These are phyloP conservation scores for Drosophila nigricruria DNA, from an alignment of 2,888 invertebrate species.

Conservation along the genomic window DNA sequence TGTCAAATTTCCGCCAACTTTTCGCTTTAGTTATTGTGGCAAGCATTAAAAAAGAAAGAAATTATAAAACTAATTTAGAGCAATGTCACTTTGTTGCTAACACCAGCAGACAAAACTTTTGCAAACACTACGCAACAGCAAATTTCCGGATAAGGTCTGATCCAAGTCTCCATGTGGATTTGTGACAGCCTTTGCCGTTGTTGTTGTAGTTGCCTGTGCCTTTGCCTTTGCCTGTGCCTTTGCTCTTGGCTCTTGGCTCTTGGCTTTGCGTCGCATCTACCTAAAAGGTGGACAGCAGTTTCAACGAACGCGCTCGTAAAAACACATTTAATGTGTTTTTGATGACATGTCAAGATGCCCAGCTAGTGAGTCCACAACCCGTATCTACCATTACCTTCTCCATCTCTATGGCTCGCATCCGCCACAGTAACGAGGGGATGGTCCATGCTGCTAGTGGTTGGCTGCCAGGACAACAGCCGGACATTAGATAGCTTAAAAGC, in stretches of 20 bases:
- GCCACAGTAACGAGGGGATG: slow-evolving; percentile 36
- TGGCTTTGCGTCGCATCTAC: slow-evolving; percentile 23
- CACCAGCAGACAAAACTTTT: slow-evolving; percentile 50
- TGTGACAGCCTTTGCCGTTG: slow-evolving; percentile 11
- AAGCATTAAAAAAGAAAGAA: slow-evolving; percentile 40
- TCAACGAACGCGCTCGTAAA: slow-evolving; percentile 75
- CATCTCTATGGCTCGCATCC: slow-evolving; percentile 11
- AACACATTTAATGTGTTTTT: slow-evolving; percentile 80
- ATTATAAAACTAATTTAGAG: slow-evolving; percentile 67
- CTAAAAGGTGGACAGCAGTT: slow-evolving; percentile 77
- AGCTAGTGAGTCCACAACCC: slow-evolving; percentile 21
- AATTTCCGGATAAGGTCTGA: slow-evolving; percentile 58
- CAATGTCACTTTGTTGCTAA: slow-evolving; percentile 37
- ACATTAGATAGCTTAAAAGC: slow-evolving; percentile 33
- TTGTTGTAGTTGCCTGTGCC: neutral
- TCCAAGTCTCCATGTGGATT: slow-evolving; percentile 19
- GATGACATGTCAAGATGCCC: slow-evolving; percentile 76
- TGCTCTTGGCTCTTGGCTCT: too few species aligned
- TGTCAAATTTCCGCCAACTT: slow-evolving; percentile 58
- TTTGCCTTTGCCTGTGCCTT: neutral
- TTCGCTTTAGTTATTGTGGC: slow-evolving; percentile 36
- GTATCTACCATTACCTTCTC: slow-evolving; percentile 10
- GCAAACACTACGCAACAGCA: slow-evolving; percentile 64
- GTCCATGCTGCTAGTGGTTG: slow-evolving; percentile 34
- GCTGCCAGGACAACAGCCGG: slow-evolving; percentile 27